Conservation (phyloP, 2,888 invertebrate species). For the Hyposoter dolosus region DNA sequence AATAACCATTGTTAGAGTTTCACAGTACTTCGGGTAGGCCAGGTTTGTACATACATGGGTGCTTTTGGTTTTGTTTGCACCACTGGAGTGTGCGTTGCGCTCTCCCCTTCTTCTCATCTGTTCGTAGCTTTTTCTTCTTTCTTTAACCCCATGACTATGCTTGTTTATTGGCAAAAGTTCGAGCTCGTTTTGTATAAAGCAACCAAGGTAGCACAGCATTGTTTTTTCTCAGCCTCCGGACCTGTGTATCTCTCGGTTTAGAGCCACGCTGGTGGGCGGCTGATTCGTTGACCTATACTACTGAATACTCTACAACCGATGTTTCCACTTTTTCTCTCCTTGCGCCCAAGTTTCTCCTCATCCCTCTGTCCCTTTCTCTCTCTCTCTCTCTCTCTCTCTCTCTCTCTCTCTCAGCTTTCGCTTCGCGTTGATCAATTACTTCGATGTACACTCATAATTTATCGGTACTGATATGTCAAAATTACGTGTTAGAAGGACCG, state of each 20-base stretch:
- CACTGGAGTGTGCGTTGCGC: background rate
- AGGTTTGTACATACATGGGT: slow-evolving; percentile 61
- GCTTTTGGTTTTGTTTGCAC: slow-evolving; percentile 61
- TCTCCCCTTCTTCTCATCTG: background rate
- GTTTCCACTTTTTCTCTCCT: slow-evolving; percentile 9
- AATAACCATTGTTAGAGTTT: slow-evolving; percentile 77
- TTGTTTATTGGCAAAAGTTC: slow-evolving; percentile 18
- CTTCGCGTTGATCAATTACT: background rate
- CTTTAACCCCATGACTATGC: background rate
- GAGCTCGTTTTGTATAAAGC: slow-evolving; percentile 27
- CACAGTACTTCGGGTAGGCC: slow-evolving; percentile 59
- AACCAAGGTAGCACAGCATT: background rate
- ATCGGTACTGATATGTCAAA: background rate
- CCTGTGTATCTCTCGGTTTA: background rate
- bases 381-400: background rate
- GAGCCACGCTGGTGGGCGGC: background rate
- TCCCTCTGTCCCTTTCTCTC: background rate
- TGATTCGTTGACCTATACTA: slow-evolving; percentile 33
- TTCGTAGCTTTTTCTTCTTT: slow-evolving; percentile 2
- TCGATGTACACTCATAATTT: background rate
- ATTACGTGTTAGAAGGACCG: background rate
- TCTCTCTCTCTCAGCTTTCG: background rate
- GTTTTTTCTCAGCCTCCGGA: slow-evolving; percentile 7
- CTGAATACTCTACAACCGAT: slow-evolving; percentile 22
- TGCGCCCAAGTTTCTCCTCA: background rate